phyloP scores from a whole-genome alignment of 2,797 vertebrate genomes.

The Esox masquinongy region DNA sequence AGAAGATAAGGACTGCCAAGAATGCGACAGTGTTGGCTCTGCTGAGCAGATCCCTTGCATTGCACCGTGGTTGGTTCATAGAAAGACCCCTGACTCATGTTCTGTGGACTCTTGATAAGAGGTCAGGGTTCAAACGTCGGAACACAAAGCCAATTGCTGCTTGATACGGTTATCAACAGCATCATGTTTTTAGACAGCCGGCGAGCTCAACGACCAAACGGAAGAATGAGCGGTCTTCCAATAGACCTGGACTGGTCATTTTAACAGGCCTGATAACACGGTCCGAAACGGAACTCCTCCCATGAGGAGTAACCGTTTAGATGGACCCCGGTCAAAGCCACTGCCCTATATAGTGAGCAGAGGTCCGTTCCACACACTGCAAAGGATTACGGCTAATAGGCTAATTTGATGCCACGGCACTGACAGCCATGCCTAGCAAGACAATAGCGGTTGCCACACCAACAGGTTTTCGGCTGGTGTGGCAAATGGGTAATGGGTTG shows the following conservation, averaged over 20 bases:
- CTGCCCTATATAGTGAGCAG: too few relatives aligned
- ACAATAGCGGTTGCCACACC: constrained; percentile 31
- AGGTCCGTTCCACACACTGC: not conserved
- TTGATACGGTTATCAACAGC: constrained; percentile 14
- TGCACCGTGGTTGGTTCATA: too few relatives aligned
- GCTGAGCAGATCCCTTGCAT: constrained; percentile 36
- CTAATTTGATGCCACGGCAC: constrained; percentile 12
- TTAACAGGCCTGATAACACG: too few relatives aligned
- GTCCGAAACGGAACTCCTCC: too few relatives aligned
- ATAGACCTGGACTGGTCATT: too few relatives aligned
- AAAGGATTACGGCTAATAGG: not conserved
- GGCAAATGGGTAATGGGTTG: constrained; percentile 30
- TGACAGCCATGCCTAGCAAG: constrained; percentile 14
- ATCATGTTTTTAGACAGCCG: too few relatives aligned
- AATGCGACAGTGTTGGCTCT: constrained; percentile 32
- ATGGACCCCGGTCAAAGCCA: too few relatives aligned
- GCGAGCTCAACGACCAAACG: too few relatives aligned
- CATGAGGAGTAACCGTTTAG: too few relatives aligned
- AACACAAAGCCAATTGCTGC: constrained; percentile 31
- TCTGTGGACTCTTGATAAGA: constrained; percentile 21
- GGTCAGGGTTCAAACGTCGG: constrained; percentile 42
- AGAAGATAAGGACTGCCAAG: not conserved
- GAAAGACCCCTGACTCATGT: constrained; percentile 12
- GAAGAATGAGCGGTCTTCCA: too few relatives aligned
- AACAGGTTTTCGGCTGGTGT: constrained; percentile 12